Percentiles rank a stretch among this genome's conserved stretches.
These are phyloP conservation scores for Trachops cirrhosus DNA, from an alignment of 2,797 vertebrate species.

Conservation along the genomic window DNA sequence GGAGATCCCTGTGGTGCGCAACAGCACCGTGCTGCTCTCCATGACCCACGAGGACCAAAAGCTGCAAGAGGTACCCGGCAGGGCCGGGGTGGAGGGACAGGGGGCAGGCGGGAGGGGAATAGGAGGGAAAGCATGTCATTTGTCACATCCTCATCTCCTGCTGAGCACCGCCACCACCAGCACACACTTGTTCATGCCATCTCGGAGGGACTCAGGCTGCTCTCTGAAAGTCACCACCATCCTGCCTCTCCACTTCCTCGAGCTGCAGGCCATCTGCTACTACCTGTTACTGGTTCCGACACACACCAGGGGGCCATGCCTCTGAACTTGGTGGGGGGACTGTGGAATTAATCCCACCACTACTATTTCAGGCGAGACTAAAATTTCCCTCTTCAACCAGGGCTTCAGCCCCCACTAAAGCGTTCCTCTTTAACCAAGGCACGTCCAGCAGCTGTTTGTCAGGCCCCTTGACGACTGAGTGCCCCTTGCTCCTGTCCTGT, in stretches of 20 bases:
- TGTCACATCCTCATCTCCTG: rapidly evolving
- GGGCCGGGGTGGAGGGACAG: neutral
- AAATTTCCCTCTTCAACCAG: neutral
- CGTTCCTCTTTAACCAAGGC: neutral
- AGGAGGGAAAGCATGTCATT: neutral
- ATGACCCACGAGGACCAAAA: constrained; percentile 91
- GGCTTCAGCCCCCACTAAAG: neutral
- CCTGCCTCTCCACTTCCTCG: neutral
- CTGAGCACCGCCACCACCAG: neutral
- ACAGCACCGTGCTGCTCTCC: constrained; percentile 85
- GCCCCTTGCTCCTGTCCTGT: neutral
- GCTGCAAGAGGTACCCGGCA: constrained; percentile 91
- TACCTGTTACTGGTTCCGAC: neutral
- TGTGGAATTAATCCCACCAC: neutral
- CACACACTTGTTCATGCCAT: rapidly evolving
- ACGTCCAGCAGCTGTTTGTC: neutral
- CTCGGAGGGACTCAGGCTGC: neutral
- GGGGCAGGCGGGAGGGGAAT: neutral
- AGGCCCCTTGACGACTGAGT: neutral
- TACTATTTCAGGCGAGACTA: neutral
- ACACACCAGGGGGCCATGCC: neutral
- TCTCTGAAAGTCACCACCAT: neutral
- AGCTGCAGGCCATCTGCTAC: neutral
- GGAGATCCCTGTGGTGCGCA: constrained; percentile 91
- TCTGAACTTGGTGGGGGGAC: neutral